These are phyloP conservation scores for Megaustenia siamemsis DNA, from an alignment of 2,888 invertebrate genomes.

Conservation along the genomic window DNA sequence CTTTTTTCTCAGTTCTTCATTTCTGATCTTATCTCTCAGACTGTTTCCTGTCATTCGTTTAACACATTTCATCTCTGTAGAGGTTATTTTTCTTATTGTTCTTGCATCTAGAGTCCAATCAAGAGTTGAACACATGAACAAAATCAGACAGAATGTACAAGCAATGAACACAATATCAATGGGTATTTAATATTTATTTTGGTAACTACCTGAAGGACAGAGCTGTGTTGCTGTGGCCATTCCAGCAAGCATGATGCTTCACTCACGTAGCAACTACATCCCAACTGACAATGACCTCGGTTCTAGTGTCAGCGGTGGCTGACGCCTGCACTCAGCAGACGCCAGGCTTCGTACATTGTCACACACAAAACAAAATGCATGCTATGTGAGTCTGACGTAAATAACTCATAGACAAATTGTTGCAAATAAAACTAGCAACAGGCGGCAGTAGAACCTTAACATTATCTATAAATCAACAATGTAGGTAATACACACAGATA, in stretches of 20 bases:
- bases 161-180: not conserved
- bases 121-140: too few species aligned
- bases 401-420: not conserved
- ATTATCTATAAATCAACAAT: not conserved
- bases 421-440: not conserved
- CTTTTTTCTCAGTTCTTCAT: too few species aligned
- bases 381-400: not conserved
- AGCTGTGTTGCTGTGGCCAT: constrained; percentile 49
- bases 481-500: not conserved
- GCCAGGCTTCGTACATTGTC: constrained; percentile 5
- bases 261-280: constrained; percentile 9
- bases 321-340: constrained; percentile 13
- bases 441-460: not conserved
- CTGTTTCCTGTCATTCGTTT: too few species aligned
- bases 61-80: too few species aligned
- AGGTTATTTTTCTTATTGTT: too few species aligned
- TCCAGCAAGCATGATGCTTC: constrained; percentile 45
- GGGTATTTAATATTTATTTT: constrained; percentile 53
- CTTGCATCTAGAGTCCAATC: too few species aligned
- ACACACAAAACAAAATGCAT: not conserved
- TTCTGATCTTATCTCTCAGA: too few species aligned
- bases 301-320: constrained; percentile 3
- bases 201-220: constrained; percentile 53
- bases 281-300: not conserved
- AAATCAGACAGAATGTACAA: too few species aligned